Evolutionary conservation across 2,888 invertebrate species (phyloP).

Genomic region (Coecobrya sp.): DNA sequence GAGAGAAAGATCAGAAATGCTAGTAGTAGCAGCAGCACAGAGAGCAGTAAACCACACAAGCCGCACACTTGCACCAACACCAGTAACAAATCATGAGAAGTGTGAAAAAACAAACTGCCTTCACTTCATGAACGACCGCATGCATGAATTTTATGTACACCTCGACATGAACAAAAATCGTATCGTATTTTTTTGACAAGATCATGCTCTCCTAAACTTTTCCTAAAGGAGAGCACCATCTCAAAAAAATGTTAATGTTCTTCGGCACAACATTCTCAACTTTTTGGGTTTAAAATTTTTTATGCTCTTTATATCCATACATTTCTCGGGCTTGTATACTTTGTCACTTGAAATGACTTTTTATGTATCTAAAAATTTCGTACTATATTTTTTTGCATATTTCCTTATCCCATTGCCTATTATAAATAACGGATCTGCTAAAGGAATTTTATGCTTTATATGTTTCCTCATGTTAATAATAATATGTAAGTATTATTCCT

Average conservation of each 20-base stretch:
- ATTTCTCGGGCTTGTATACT: background rate
- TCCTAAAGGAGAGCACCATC: constrained; percentile 28
- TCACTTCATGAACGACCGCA: constrained; percentile 70
- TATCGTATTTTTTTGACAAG: constrained; percentile 49
- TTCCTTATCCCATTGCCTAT: too few species aligned
- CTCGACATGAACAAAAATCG: constrained; percentile 51
- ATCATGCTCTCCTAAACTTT: constrained; percentile 44
- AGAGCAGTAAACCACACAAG: constrained; percentile 71
- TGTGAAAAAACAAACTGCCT: constrained; percentile 77
- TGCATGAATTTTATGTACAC: constrained; percentile 61
- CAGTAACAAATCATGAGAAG: constrained; percentile 78
- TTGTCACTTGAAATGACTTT: background rate
- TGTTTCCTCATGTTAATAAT: too few species aligned
- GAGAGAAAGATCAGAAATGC: background rate
- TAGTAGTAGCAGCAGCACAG: background rate
- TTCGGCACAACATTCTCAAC: background rate
- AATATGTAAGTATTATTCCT: too few species aligned
- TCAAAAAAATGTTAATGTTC: background rate
- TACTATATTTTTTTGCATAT: background rate
- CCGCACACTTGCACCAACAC: constrained; percentile 74
- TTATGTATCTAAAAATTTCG: constrained; percentile 11
- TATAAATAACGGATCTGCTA: too few species aligned
- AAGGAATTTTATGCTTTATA: too few species aligned
- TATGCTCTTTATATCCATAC: background rate
- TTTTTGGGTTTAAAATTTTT: background rate